Evolutionary conservation across 2,888 invertebrate species (phyloP).

Genomic region (Laspeyria flexula): DNA sequence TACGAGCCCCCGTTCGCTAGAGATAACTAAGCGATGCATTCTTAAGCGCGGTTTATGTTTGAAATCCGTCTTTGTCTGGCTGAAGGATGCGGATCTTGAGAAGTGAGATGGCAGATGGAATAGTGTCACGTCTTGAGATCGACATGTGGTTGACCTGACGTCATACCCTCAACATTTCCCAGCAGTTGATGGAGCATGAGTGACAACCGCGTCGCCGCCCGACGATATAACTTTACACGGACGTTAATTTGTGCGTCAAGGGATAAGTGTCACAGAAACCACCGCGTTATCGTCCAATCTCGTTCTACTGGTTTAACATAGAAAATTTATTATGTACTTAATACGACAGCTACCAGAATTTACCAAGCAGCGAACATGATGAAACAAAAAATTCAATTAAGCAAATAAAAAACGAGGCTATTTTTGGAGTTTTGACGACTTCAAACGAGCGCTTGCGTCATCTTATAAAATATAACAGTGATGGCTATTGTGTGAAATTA

Average conservation of each 20-base stretch:
- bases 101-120: constrained; percentile 79
- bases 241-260: constrained; percentile 80
- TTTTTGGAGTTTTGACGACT: constrained; percentile 53
- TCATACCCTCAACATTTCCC: constrained; percentile 80
- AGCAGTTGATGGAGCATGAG: constrained; percentile 86
- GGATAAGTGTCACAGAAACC: constrained; percentile 70
- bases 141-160: constrained; percentile 83
- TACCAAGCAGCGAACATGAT: constrained; percentile 53
- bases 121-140: constrained; percentile 75
- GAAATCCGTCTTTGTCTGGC: constrained; percentile 78
- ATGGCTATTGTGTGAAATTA: constrained; percentile 19
- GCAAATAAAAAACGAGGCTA: constrained; percentile 46
- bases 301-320: constrained; percentile 68
- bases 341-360: constrained; percentile 78
- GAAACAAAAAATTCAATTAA: constrained; percentile 60
- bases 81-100: constrained; percentile 65
- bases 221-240: constrained; percentile 79
- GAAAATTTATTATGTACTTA: constrained; percentile 73
- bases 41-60: constrained; percentile 65
- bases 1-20: constrained; percentile 71
- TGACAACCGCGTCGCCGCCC: constrained; percentile 73
- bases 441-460: constrained; percentile 44
- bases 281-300: constrained; percentile 74
- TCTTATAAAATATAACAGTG: constrained; percentile 41
- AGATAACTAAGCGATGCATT: constrained; percentile 75